A percentile compares a stretch with the other conserved stretches of the same genome.
These are phyloP conservation scores for Brachyhypopomus occidentalis DNA, from an alignment of 2,113 vertebrate genomes.

Conservation along the genomic window DNA sequence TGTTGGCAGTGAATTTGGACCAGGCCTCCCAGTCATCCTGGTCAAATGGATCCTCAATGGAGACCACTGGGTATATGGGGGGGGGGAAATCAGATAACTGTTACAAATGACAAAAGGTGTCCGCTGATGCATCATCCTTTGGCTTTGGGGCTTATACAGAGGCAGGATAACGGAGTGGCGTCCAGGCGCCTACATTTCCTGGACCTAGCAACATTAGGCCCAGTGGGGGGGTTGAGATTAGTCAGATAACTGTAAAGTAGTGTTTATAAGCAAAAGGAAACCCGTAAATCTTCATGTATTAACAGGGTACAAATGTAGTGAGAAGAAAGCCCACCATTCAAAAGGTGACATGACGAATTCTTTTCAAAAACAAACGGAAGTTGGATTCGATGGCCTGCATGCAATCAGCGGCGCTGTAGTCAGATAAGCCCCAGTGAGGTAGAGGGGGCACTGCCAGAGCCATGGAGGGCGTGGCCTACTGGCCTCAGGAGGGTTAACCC, in stretches of 20 bases:
- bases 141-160: background rate
- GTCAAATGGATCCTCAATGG: conserved; percentile 98
- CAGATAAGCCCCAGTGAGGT: background rate
- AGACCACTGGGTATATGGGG: conserved; percentile 80
- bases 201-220: no score
- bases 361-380: background rate
- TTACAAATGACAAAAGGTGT: no score
- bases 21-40: conserved; percentile 97
- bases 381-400: background rate
- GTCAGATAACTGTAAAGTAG: background rate
- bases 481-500: conserved; percentile 20
- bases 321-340: no score
- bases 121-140: no score
- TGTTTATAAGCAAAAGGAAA: background rate
- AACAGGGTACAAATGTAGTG: background rate
- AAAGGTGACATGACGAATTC: background rate
- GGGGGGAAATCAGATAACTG: no score
- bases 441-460: no score
- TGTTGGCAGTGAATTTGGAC: conserved; percentile 86
- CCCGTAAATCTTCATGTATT: background rate
- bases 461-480: background rate
- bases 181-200: no score
- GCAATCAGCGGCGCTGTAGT: background rate
- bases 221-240: background rate
- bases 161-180: no score